Conservation (phyloP, 2,888 invertebrate genomes). For the Vannuccia rotundouncinata region DNA sequence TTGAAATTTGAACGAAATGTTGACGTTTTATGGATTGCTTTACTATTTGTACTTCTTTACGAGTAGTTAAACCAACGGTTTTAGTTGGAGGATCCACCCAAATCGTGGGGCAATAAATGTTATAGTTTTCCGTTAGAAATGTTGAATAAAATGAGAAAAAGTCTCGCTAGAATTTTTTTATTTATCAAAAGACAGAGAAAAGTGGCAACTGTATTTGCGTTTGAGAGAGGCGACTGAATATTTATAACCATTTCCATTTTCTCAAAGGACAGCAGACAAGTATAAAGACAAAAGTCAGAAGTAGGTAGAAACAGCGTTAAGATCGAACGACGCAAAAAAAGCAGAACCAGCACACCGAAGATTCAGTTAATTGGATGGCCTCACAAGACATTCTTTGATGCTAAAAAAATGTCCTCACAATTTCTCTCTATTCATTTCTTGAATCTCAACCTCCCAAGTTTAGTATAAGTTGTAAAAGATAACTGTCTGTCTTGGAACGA, state of each 20-base stretch:
- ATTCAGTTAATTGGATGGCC: conserved; percentile 10
- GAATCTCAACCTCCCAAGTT: not conserved
- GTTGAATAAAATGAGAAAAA: too few species aligned
- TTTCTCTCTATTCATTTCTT: not conserved
- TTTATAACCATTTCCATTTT: not conserved
- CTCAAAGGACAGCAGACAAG: not conserved
- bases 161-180: too few species aligned
- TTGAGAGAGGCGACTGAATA: not conserved
- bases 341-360: not conserved
- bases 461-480: not conserved
- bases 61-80: too few species aligned
- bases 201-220: not conserved
- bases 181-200: not conserved
- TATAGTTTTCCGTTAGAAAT: too few species aligned
- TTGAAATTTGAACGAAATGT: too few species aligned
- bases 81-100: too few species aligned
- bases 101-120: too few species aligned
- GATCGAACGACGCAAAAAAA: not conserved
- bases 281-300: not conserved
- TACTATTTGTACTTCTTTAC: too few species aligned
- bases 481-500: too few species aligned
- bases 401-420: not conserved
- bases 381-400: not conserved
- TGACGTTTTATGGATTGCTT: too few species aligned
- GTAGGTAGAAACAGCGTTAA: not conserved